Conservation (phyloP, 2,113 vertebrate species). For the Microcebus lehilahytsara region DNA sequence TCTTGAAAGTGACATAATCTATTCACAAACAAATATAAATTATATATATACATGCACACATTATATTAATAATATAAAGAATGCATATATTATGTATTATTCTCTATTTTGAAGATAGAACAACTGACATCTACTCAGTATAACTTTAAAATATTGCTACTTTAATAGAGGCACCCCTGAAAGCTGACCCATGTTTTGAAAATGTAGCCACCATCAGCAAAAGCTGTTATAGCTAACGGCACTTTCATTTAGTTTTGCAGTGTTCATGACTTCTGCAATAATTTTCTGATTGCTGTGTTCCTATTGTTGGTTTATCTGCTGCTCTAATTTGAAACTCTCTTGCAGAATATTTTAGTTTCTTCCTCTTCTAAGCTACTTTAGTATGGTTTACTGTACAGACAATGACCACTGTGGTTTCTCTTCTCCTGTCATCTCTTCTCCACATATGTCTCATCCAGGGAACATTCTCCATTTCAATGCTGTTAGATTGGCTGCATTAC, state of each 20-base stretch:
- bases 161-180: not conserved
- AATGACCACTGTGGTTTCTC: not conserved
- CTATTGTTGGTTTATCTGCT: not conserved
- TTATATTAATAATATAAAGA: not conserved
- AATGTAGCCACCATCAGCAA: not conserved
- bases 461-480: constrained; percentile 4
- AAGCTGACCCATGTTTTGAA: not conserved
- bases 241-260: not conserved
- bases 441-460: not conserved
- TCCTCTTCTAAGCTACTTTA: not conserved
- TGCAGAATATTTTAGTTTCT: not conserved
- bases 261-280: not conserved
- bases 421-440: constrained; percentile 20
- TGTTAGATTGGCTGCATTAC: constrained; percentile 2
- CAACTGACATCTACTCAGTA: not conserved
- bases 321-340: not conserved
- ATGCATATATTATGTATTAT: not conserved
- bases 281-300: not conserved
- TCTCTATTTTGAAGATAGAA: not conserved
- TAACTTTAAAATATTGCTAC: not conserved
- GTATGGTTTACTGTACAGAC: not conserved
- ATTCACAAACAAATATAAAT: not conserved
- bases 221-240: not conserved
- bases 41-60: not conserved
- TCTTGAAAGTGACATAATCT: not conserved